These are phyloP conservation scores for Procavia capensis DNA, from an alignment of 2,113 vertebrate genomes.

Conservation along the genomic window DNA sequence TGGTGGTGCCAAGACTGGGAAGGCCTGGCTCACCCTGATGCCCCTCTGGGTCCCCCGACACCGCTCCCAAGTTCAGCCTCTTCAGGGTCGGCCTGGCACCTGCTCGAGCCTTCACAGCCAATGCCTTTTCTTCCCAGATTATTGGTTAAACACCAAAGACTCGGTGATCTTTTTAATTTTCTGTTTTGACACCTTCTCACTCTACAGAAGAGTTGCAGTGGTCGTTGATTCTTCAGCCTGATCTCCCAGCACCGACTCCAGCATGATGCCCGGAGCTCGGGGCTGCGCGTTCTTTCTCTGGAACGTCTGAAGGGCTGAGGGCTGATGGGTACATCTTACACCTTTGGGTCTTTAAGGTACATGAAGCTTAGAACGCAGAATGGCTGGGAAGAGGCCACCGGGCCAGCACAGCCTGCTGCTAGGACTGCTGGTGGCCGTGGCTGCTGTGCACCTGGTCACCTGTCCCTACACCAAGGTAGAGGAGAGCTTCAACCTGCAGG, in stretches of 20 bases:
- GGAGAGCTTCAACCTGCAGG: constrained; percentile 98
- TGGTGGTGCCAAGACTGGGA: neutral
- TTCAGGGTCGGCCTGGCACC: too few relatives aligned
- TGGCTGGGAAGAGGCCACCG: constrained; percentile 88
- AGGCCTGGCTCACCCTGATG: too few relatives aligned
- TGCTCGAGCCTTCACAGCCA: accelerated
- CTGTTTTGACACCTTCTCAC: neutral
- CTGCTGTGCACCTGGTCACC: constrained; percentile 89
- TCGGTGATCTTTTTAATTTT: accelerated
- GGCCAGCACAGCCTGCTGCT: constrained; percentile 80
- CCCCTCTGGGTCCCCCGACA: too few relatives aligned
- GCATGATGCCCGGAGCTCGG: accelerated
- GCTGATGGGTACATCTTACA: accelerated
- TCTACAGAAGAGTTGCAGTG: neutral
- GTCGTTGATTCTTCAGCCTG: accelerated
- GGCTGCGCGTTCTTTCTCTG: neutral
- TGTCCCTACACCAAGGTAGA: constrained; percentile 98
- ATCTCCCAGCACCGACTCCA: accelerated
- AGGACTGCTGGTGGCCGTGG: constrained; percentile 85
- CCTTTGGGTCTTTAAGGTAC: neutral
- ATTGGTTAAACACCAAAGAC: accelerated
- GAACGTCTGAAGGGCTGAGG: too few relatives aligned
- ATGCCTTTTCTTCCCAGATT: neutral
- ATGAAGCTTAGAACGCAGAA: constrained; percentile 46
- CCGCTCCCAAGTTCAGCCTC: too few relatives aligned